Evolutionary conservation across 2,888 invertebrate genomes (phyloP), one percentile per base, ranked within the genome.

Genomic region (Ennomos fuscantarius): DNA sequence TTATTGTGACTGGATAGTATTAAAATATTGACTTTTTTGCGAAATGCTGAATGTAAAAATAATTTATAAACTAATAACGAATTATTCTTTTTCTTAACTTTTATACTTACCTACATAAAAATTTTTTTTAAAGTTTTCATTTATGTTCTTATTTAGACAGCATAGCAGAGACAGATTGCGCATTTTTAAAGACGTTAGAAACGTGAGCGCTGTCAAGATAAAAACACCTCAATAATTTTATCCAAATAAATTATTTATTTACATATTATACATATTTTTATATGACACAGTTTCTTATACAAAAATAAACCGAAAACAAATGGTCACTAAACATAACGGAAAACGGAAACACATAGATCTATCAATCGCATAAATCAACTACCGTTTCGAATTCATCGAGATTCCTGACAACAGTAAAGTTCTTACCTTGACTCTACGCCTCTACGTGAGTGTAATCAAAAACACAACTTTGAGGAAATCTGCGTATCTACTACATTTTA

Each of bases 361-460:
- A 59, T 55, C 67, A 44, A 61, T 60, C 62, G 55, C 56, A 61
- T 63, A 69, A 72, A 61, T 55, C 44, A 53, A 64, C 61, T 63
- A 66, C 63, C 64, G 62, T 70, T 73, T 70, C 44, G 66, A 70
- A 63, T 63, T 50, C 63, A 76, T 78, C 70, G 68, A 53, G 63
- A 80, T 81, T 76, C 80, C 48, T 55, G 61, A 60, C 72, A 58
- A 66, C 45, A 60, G 55, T 76, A 15, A 15, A 24, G 24, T 24
- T 24, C 24, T 24, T 59, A 65, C 84, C 83, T 84, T 84, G 79
- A 62, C 51, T 61, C 63, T 72, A 79, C 83, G 39, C 15, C 39
- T 49, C 15, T 58, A 58, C 53, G 86, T 84, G 87, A 81, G 66
- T 61, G 62, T 75, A 80, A 82, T 86, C 24, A 51, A 63, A 69